A percentile compares a stretch with the other conserved stretches of the same genome.
phyloP scores from a whole-genome alignment of 2,797 vertebrate species.

The Eutrigla gurnardus region DNA sequence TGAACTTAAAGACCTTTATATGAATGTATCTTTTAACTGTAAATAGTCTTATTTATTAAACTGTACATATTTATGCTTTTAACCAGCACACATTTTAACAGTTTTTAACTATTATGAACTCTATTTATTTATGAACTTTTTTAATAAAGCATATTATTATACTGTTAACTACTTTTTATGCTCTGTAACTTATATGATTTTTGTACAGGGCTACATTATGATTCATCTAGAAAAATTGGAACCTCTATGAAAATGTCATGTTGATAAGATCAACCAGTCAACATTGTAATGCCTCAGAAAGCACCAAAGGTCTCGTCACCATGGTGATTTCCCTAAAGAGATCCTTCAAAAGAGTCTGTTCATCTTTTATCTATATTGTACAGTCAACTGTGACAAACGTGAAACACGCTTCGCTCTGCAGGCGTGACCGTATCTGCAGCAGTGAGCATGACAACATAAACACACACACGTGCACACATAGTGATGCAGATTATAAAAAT shows the following conservation, averaged over 20 bases:
- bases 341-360: background rate
- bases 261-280: background rate
- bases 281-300: background rate
- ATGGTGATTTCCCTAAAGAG: constrained; percentile 43
- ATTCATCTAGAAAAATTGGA: background rate
- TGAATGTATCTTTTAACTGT: too few species aligned
- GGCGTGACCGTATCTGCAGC: constrained; percentile 9
- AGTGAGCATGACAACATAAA: background rate
- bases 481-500: background rate
- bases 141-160: too few species aligned
- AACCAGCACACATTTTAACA: too few species aligned
- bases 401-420: constrained; percentile 2
- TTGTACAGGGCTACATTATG: too few species aligned
- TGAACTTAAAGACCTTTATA: too few species aligned
- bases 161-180: too few species aligned
- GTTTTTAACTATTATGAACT: too few species aligned
- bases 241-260: background rate
- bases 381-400: constrained; percentile 6
- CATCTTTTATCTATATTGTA: constrained; percentile 14
- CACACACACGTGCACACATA: background rate
- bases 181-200: too few species aligned
- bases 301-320: constrained; percentile 39
- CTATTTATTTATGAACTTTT: too few species aligned
- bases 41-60: too few species aligned
- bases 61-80: too few species aligned